Evolutionary conservation across 1,140 invertebrate genomes (phyloP).

Genomic region (Drosophila nigrodunni): DNA sequence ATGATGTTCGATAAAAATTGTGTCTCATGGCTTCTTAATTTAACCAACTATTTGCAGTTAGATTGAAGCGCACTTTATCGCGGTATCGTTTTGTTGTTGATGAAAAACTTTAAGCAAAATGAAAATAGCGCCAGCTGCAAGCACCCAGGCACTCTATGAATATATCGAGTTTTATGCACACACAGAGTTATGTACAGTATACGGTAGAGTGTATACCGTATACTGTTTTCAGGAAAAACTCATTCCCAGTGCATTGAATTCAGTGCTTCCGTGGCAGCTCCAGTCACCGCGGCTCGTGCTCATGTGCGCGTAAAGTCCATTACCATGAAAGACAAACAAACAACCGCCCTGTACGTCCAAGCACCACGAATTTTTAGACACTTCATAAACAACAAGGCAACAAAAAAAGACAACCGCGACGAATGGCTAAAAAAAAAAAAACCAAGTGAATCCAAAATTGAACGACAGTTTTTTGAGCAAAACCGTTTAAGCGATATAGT

Average conservation of each 20-base stretch:
- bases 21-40: constrained; percentile 5
- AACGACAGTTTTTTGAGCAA: constrained; percentile 33
- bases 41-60: neutral
- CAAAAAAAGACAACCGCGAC: constrained; percentile 4
- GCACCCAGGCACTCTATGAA: constrained; percentile 45
- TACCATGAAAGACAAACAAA: constrained; percentile 80
- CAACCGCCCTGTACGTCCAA: constrained; percentile 40
- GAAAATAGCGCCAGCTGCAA: constrained; percentile 62
- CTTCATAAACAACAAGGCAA: constrained; percentile 67
- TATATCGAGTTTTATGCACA: constrained; percentile 45
- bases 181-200: neutral
- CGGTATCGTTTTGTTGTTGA: constrained; percentile 44
- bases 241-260: no score
- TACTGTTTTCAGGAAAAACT: no score
- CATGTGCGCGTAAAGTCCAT: constrained; percentile 76
- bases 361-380: constrained; percentile 59
- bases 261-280: neutral
- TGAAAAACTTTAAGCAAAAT: constrained; percentile 60
- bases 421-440: constrained; percentile 1
- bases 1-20: constrained; percentile 24
- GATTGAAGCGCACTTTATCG: constrained; percentile 8
- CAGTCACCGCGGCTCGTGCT: constrained; percentile 38
- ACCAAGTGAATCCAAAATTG: constrained; percentile 28
- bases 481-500: constrained; percentile 20
- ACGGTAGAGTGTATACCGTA: neutral